A percentile compares a stretch with the other conserved stretches of the same genome.
These are phyloP conservation scores for Oryzias celebensis DNA, from an alignment of 2,113 vertebrate species.

Conservation along the genomic window DNA sequence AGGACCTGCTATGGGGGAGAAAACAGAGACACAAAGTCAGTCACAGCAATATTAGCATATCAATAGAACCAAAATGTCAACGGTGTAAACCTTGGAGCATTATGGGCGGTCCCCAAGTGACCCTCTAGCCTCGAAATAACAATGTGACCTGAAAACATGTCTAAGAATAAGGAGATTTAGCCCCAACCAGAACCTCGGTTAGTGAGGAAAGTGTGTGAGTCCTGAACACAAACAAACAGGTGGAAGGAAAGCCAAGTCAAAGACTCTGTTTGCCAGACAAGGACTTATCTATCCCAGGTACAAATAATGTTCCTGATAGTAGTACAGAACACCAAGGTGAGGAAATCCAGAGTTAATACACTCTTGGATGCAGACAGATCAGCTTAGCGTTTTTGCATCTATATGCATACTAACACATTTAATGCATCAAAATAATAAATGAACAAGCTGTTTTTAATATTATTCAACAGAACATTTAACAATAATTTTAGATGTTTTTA, in stretches of 20 bases:
- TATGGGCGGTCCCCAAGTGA: background rate
- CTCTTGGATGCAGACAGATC: background rate
- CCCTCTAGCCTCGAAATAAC: background rate
- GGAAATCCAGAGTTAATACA: background rate
- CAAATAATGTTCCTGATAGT: background rate
- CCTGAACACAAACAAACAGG: background rate
- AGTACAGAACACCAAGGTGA: background rate
- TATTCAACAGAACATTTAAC: too few species aligned
- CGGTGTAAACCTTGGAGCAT: background rate
- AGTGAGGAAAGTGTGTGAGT: background rate
- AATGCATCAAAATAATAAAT: too few species aligned
- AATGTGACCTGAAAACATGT: too few species aligned
- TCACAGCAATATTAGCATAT: background rate
- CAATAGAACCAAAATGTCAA: background rate
- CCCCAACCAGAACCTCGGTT: background rate
- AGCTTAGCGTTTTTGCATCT: too few species aligned
- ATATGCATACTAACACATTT: too few species aligned
- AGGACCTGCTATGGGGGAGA: constrained; percentile 6
- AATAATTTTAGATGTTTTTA: too few species aligned
- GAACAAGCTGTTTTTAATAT: too few species aligned
- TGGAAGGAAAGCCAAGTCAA: background rate
- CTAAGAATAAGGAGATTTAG: background rate
- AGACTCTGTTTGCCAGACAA: background rate
- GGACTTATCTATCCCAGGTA: background rate
- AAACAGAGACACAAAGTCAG: constrained; percentile 8